These are phyloP conservation scores for Sebastes kiyomatsui DNA, from an alignment of 2,797 vertebrate species.

Conservation along the genomic window DNA sequence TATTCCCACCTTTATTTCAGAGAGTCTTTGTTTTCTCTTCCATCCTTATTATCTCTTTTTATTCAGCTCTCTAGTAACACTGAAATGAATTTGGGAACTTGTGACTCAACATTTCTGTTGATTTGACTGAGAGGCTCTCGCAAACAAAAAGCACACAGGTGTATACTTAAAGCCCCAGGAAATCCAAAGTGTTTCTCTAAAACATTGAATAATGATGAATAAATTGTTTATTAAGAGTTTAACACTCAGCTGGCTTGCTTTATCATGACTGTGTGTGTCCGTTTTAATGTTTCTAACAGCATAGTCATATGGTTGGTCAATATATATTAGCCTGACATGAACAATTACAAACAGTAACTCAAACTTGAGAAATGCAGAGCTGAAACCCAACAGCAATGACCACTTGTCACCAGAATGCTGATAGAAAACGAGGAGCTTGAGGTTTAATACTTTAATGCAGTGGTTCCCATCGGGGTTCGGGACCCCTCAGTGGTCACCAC, in stretches of 20 bases:
- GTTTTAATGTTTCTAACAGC: neutral
- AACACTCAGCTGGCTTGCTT: neutral
- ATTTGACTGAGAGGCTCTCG: neutral
- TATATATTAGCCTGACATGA: neutral
- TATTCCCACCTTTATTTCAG: neutral
- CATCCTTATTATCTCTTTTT: neutral
- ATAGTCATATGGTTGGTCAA: neutral
- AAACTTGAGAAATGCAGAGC: neutral
- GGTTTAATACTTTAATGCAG: neutral
- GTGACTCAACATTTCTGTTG: neutral
- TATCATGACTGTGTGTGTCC: neutral
- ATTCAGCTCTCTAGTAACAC: neutral
- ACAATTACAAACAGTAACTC: neutral
- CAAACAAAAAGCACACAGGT: neutral
- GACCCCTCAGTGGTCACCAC: neutral
- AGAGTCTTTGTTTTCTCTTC: neutral
- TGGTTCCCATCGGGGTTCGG: neutral
- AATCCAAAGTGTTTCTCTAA: neutral
- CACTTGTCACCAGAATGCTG: neutral
- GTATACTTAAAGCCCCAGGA: neutral
- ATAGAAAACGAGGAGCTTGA: neutral
- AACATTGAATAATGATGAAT: neutral
- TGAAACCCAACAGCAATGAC: neutral
- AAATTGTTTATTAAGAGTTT: neutral
- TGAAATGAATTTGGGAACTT: neutral